These are phyloP conservation scores for Macaria notata DNA, from an alignment of 2,888 invertebrate species.

Conservation along the genomic window DNA sequence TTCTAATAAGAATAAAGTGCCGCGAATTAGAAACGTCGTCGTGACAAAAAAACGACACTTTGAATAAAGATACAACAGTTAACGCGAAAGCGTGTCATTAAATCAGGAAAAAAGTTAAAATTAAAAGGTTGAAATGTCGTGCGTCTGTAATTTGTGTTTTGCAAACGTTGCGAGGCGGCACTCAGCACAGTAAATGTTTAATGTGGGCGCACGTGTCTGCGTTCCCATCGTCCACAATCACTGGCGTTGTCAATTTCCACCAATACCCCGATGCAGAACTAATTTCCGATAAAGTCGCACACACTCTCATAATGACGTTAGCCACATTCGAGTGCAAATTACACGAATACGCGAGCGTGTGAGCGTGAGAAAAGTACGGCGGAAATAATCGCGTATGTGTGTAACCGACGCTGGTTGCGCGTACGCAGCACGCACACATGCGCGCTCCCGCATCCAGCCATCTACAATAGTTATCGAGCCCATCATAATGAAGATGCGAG, in stretches of 20 bases:
- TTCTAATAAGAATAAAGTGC: slow-evolving; percentile 21
- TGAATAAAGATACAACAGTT: slow-evolving; percentile 30
- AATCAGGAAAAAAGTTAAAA: slow-evolving; percentile 47
- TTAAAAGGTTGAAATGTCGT: slow-evolving; percentile 49
- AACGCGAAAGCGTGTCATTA: slow-evolving; percentile 45
- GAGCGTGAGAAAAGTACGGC: slow-evolving; percentile 79
- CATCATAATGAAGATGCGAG: slow-evolving; percentile 72
- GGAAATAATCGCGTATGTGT: slow-evolving; percentile 64
- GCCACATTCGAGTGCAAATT: slow-evolving; percentile 66
- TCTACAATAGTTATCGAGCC: slow-evolving; percentile 66
- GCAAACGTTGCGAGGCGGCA: slow-evolving; percentile 51
- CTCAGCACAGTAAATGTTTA: slow-evolving; percentile 61
- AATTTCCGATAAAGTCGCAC: slow-evolving; percentile 70
- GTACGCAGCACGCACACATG: slow-evolving; percentile 55
- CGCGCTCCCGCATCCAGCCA: slow-evolving; percentile 63
- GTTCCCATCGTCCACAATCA: slow-evolving; percentile 69
- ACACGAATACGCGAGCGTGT: slow-evolving; percentile 61
- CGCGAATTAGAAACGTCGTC: slow-evolving; percentile 19
- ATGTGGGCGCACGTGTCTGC: slow-evolving; percentile 65
- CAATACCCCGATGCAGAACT: slow-evolving; percentile 69
- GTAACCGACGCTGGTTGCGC: slow-evolving; percentile 54
- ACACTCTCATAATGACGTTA: slow-evolving; percentile 56
- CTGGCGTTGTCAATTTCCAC: slow-evolving; percentile 68
- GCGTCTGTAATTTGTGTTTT: slow-evolving; percentile 60
- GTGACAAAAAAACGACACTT: slow-evolving; percentile 19